Conservation (phyloP, 2,888 invertebrate genomes). For the Aspidapion aeneum region DNA sequence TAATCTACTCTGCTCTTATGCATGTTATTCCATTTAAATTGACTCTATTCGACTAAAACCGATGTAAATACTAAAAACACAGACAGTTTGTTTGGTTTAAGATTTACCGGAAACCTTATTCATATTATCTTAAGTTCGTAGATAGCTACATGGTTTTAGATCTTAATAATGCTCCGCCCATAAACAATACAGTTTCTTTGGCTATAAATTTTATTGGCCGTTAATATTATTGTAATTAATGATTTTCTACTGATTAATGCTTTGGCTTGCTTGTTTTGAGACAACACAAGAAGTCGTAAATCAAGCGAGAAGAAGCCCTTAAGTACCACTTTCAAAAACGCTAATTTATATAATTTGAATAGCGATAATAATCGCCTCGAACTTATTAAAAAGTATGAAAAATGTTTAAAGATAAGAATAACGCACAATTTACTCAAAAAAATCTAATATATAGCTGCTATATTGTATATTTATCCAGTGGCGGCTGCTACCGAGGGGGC, state of each 20-base stretch:
- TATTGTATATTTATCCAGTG: too few species aligned
- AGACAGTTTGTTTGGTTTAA: too few species aligned
- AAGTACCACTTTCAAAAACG: background rate
- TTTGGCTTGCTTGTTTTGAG: background rate
- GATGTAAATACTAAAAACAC: too few species aligned
- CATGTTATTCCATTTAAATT: too few species aligned
- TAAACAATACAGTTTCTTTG: slow-evolving; percentile 8
- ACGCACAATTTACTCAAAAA: too few species aligned
- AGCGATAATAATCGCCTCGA: background rate
- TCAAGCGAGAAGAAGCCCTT: background rate
- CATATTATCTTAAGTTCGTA: too few species aligned
- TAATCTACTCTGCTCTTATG: too few species aligned
- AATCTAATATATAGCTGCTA: too few species aligned
- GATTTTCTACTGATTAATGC: background rate
- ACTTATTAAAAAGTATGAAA: background rate
- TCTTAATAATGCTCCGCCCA: slow-evolving; percentile 13
- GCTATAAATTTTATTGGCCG: slow-evolving; percentile 21
- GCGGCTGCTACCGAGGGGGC: too few species aligned
- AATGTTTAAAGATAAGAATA: too few species aligned
- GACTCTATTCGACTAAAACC: too few species aligned
- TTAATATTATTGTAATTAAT: slow-evolving; percentile 12
- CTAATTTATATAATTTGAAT: background rate
- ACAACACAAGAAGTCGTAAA: background rate
- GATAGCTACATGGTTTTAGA: slow-evolving; percentile 7
- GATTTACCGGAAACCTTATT: too few species aligned